Conservation (phyloP, 1,140 invertebrate genomes). For the Leptinotarsa undecemlineata region DNA sequence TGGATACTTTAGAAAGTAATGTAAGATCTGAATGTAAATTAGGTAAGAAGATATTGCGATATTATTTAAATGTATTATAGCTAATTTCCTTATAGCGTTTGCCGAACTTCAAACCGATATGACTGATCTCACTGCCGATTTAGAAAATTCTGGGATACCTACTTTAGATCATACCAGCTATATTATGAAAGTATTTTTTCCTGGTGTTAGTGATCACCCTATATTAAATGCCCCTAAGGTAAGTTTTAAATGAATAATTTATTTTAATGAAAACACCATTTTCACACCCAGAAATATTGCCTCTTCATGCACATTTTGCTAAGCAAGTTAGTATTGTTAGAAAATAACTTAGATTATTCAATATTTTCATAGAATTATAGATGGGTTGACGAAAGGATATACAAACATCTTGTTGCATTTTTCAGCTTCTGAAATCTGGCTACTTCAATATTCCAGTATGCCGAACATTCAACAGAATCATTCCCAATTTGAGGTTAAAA, state of each 20-base stretch:
- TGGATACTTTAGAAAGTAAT: constrained; percentile 98
- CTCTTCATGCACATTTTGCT: too few species aligned
- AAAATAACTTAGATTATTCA: too few species aligned
- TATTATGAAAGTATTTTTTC: constrained; percentile 98
- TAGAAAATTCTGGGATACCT: constrained; percentile 94
- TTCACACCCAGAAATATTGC: too few species aligned
- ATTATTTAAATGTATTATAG: constrained; percentile 3
- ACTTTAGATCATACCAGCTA: constrained; percentile 95
- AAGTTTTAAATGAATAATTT: constrained; percentile 14
- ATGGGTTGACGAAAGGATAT: too few species aligned
- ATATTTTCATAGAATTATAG: too few species aligned
- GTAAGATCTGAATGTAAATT: constrained; percentile 97
- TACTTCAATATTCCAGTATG: too few species aligned
- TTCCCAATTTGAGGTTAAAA: too few species aligned
- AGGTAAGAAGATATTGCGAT: constrained; percentile 57
- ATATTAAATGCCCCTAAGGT: constrained; percentile 84
- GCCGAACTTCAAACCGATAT: constrained; percentile 99
- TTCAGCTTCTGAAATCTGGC: too few species aligned
- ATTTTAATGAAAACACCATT: too few species aligned
- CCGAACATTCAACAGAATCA: too few species aligned
- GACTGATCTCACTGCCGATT: constrained; percentile 94
- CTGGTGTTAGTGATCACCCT: constrained; percentile 89
- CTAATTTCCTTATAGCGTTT: constrained; percentile 72
- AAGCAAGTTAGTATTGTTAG: too few species aligned
- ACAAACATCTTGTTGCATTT: too few species aligned